A percentile compares a stretch with the other conserved stretches of the same genome.
phyloP scores from a whole-genome alignment of 1,140 invertebrate species.

The Listronotus oregonensis region DNA sequence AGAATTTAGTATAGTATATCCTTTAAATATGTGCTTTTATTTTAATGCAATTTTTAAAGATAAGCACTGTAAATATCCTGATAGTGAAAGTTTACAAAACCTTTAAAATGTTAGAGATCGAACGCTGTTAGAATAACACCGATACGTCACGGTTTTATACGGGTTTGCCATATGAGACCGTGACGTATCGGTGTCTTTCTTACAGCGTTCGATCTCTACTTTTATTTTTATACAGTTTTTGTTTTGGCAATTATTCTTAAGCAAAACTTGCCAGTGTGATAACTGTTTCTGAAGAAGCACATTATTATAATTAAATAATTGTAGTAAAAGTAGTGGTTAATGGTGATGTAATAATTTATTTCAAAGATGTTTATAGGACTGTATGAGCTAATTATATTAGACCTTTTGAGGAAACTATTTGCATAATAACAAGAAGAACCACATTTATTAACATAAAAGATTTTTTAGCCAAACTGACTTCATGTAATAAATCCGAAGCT shows the following conservation, averaged over 20 bases:
- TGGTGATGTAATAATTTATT: not conserved
- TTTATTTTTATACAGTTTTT: constrained; percentile 6
- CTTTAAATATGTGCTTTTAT: too few relatives aligned
- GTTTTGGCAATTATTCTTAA: not conserved
- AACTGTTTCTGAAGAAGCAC: not conserved
- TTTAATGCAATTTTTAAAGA: too few relatives aligned
- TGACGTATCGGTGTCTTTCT: too few relatives aligned
- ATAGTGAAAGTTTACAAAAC: too few relatives aligned
- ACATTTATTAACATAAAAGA: not conserved
- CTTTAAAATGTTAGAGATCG: too few relatives aligned
- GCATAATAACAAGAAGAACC: not conserved
- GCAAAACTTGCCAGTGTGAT: constrained; percentile 9
- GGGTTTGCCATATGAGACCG: too few relatives aligned
- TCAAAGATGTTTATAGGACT: not conserved
- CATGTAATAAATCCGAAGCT: not conserved
- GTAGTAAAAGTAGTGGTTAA: not conserved
- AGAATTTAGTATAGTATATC: too few relatives aligned
- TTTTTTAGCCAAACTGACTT: not conserved
- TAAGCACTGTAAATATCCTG: too few relatives aligned
- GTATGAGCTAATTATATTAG: not conserved
- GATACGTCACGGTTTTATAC: too few relatives aligned
- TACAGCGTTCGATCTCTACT: too few relatives aligned
- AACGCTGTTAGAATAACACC: too few relatives aligned
- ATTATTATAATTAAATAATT: not conserved
- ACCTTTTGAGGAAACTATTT: not conserved